Base-by-base conservation (phyloP, 2,888 invertebrate species). In the Arge pagana region DNA sequence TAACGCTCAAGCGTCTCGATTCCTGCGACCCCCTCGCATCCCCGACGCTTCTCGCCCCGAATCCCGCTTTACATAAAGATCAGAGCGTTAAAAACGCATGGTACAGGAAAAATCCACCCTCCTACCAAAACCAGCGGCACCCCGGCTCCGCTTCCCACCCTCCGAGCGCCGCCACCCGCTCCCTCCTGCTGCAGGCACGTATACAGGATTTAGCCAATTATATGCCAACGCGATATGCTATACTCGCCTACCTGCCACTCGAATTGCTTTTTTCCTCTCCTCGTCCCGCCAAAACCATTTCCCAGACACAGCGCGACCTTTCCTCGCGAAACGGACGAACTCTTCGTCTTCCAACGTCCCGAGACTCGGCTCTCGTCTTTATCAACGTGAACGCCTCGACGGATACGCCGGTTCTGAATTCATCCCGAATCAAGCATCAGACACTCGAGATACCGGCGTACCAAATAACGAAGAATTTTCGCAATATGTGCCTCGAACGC, bases 31-130 rank as follows among this genome's bases (percentile, higher is more conserved):
- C 57, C 56, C 54, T 33, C 52, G 42, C 41, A 57, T 31, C 43
- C 41, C 50, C 45, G 26, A 54, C 50, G 57, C 66, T 16, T 11
- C 39, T 11, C 10, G 19, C 39, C 19, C 10, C 11, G 15, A 8
- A n/a, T 31, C 65, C 69, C 65, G 67, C 67, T 76, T 76, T 75
- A 76, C 75, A 76, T 76, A 74, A 76, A 75, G 76, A 74, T 75
- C 75, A 65, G 75, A 74, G 72, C 70, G 74, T 76, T 76, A 76
- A 76, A 75, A 76, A 76, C 70, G 73, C 72, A 60, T 62, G 66
- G 66, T 68, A 64, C 63, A 67, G 64, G 64, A 63, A n/a, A n/a
- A 70, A 71, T 67, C 66, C 66, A 66, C 68, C 72, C 69, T 62
- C 10, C 40, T 42, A 41, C 23, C 43, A n/a, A n/a, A n/a, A n/a